Evolutionary conservation across 2,888 invertebrate species (phyloP), one percentile per base, ranked within the genome.

Genomic region (Catocala nupta): DNA sequence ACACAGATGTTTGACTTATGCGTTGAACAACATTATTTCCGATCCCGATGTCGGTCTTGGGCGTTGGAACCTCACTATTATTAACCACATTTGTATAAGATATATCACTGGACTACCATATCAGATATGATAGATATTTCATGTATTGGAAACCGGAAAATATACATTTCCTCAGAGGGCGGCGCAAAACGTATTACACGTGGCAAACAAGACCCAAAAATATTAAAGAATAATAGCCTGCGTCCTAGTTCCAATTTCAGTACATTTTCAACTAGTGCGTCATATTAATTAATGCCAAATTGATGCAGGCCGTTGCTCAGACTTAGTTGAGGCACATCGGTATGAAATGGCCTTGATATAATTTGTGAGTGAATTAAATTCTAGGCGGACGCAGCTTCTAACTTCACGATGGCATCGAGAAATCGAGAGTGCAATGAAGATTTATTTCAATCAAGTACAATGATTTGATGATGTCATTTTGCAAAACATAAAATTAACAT

Each of bases 291-390:
- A 55, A 59, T 59, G 54, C 33, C 51, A 51, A 60, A 65, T 55
- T 68, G 49, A 57, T 62, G 54, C 54, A 58, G 45, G 56, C 42
- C 13, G 45, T 55, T 49, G 42, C 34, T 59, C 50, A 51, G 36
- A 50, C 54, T 54, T 48, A 58, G 54, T 64, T 34, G 59, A 60
- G 55, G 62, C 62, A 71, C 45, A 64, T 63, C 63, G 62, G 56
- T 63, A 57, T 65, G 64, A 65, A 77, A 69, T 50, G 75, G 70
- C 84, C 82, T 83, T 83, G 77, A 67, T 70, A 77, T 78, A 81
- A 81, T 81, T 81, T 79, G 77, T 71, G 70, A 75, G 73, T 67
- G 74, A 81, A 80, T 82, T 81, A 71, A 83, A 82, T 81, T 81
- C 72, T 70, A 80, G 64, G 61, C 60, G 59, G 54, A 56, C 63